Percentiles rank a stretch among this genome's conserved stretches.
These are phyloP conservation scores for Heliconius ismenius DNA, from an alignment of 2,888 invertebrate species.

Conservation along the genomic window DNA sequence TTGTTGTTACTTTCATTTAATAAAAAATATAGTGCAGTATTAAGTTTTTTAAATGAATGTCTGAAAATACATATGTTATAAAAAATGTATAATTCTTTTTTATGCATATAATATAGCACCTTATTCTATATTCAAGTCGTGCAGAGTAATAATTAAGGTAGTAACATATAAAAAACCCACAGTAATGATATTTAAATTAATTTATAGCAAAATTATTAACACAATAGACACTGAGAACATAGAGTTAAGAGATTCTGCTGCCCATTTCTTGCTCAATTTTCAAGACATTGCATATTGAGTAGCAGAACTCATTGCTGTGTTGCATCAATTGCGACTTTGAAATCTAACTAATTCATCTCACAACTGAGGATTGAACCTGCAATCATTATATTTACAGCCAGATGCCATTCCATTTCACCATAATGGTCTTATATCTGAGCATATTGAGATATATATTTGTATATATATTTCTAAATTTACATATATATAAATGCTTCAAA, in stretches of 20 bases:
- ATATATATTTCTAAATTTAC: neutral
- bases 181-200: no score
- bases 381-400: neutral
- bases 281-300: neutral
- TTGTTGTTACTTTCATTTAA: neutral
- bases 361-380: neutral
- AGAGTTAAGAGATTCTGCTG: neutral
- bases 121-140: no score
- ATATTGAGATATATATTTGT: neutral
- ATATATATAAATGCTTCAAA: constrained; percentile 1
- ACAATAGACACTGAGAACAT: neutral
- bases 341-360: neutral
- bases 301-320: neutral
- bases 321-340: neutral
- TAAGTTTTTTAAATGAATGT: no score
- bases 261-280: neutral
- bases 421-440: neutral
- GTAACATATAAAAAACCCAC: no score
- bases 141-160: no score
- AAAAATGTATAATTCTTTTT: no score
- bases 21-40: no score
- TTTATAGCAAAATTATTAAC: neutral
- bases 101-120: no score
- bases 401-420: neutral
- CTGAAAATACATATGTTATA: no score